Conservation (phyloP, 53 echinoderm and acorn worm genomes). For the Pentamera pediparva region DNA sequence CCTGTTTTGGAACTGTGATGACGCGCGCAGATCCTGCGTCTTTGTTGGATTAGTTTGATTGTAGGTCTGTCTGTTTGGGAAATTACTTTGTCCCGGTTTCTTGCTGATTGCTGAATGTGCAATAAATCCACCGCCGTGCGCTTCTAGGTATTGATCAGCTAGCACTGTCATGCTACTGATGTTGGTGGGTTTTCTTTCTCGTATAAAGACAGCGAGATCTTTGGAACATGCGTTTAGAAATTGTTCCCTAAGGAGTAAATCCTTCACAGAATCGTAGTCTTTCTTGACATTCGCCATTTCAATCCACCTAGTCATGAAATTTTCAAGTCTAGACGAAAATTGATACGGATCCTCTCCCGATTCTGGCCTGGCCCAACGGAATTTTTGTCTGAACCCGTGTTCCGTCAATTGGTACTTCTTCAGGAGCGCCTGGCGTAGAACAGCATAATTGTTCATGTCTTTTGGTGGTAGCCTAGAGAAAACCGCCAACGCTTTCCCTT, state of each 20-base stretch:
- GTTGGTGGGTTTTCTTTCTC: conserved; percentile 4
- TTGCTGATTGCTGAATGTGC: neutral
- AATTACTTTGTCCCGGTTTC: no score
- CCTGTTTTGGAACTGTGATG: no score
- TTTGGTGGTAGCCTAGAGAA: conserved; percentile 13
- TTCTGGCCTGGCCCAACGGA: conserved; percentile 33
- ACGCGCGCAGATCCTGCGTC: no score
- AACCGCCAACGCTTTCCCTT: conserved; percentile 28
- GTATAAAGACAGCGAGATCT: no score
- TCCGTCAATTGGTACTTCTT: conserved; percentile 14
- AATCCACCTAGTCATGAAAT: conserved; percentile 31
- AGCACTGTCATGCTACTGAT: neutral
- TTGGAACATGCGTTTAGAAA: no score
- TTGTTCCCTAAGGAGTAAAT: conserved; percentile 22
- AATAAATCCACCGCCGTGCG: conserved; percentile 21
- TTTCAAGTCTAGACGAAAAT: conserved; percentile 6
- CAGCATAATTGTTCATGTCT: conserved; percentile 12
- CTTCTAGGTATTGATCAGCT: conserved; percentile 27
- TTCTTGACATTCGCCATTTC: neutral
- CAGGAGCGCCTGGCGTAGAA: conserved; percentile 17
- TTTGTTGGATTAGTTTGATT: no score
- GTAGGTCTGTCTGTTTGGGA: no score
- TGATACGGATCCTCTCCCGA: conserved; percentile 26
- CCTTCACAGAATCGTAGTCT: neutral
- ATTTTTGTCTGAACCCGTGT: conserved; percentile 25